Evolutionary conservation across 2,888 invertebrate species (phyloP), one percentile per base, ranked within the genome.

Genomic region (Lysandra coridon): DNA sequence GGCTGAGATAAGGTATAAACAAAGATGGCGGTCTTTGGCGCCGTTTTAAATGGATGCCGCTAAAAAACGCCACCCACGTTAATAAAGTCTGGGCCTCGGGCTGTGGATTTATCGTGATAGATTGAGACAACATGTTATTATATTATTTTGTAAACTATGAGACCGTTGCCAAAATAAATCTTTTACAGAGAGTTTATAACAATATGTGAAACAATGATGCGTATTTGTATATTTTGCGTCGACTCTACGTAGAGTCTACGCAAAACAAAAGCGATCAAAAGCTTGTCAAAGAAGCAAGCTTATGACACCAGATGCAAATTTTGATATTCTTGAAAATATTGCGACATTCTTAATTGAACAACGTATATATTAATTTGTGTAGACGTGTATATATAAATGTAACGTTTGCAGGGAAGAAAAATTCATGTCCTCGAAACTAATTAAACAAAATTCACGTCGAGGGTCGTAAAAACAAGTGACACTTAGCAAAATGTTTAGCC

Each of bases 1-100:
- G 83, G 79, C 81, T 79, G 81, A 85, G 87, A 88, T 89, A 89
- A 86, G 86, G 85, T 80, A 84, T 87, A 87, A 88, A 87, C 86
- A 87, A 82, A 83, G 83, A 79, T 75, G 83, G 81, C 82, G 83
- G 84, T 82, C 85, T 85, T 86, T 85, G 88, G 89, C 89, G 89
- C 88, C 89, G 80, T 62, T 78, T 81, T 49, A 82, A 84, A 83
- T 81, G 81, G 82, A 79, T 82, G 60, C 80, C 82, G 83, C 82
- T 86, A 85, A 85, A 86, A 85, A 85, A 83, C 82, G 83, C 86
- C 85, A 85, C 85, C 85, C 85, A 84, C 83, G 82, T 64, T 74
- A 53, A 85, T 84, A 84, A 84, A 83, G 83, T 81, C 80, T 76
- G 81, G 30, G 49, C 17, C 23, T 84, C 80, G 77, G 81, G 33